These are phyloP conservation scores for Dendrocopos noguchii DNA, from an alignment of 2,113 vertebrate genomes.

Conservation along the genomic window DNA sequence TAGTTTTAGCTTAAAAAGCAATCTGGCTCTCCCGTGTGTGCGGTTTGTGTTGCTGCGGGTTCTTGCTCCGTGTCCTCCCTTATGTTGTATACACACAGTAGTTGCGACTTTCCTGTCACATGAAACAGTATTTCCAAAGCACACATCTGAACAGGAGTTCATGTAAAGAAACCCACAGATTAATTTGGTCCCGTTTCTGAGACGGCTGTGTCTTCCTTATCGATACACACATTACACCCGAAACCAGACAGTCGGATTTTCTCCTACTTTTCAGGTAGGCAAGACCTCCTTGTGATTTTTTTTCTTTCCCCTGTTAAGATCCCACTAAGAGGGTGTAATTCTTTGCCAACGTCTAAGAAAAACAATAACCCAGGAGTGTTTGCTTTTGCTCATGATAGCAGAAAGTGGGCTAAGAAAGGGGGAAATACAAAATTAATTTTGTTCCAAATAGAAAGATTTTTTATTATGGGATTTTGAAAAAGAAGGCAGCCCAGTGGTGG, in stretches of 20 bases:
- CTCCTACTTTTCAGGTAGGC: slow-evolving; percentile 55
- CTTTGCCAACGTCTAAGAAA: not conserved
- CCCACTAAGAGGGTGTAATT: slow-evolving; percentile 9
- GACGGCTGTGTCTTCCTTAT: slow-evolving; percentile 16
- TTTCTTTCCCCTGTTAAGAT: slow-evolving; percentile 29
- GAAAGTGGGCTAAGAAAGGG: not conserved
- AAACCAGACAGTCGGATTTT: slow-evolving; percentile 45
- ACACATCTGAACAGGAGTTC: not conserved
- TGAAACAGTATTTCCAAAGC: slow-evolving; percentile 1
- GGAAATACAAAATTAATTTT: not conserved
- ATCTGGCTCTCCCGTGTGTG: slow-evolving; percentile 19
- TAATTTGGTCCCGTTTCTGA: slow-evolving; percentile 16
- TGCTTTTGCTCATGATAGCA: not conserved
- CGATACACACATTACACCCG: slow-evolving; percentile 22
- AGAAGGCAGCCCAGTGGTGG: not conserved
- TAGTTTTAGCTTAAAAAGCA: slow-evolving; percentile 62
- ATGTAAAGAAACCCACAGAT: slow-evolving; percentile 1
- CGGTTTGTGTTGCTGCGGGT: not conserved
- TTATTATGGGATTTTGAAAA: not conserved
- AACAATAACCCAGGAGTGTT: not conserved
- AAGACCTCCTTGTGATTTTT: slow-evolving; percentile 47
- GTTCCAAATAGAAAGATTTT: not conserved
- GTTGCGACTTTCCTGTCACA: not conserved
- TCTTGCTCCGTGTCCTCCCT: not conserved
- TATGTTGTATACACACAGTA: not conserved